Percentiles rank a stretch among this genome's conserved stretches.
These are phyloP conservation scores for Heloderma charlesbogerti DNA, from an alignment of 2,113 vertebrate genomes.

Conservation along the genomic window DNA sequence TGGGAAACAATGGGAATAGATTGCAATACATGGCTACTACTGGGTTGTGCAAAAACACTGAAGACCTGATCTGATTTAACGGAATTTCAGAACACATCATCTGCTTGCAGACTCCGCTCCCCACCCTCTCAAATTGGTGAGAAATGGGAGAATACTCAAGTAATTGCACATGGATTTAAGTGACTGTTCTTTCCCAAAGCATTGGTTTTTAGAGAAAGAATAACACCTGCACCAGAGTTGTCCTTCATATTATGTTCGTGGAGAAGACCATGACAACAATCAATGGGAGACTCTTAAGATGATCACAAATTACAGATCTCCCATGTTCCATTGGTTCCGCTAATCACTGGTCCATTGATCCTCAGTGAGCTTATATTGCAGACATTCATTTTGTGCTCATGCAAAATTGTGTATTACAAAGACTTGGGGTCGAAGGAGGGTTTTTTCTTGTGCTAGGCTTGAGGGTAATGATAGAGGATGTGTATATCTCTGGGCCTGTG, in stretches of 20 bases:
- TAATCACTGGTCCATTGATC: too few species aligned
- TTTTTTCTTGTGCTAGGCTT: too few species aligned
- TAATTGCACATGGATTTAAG: not conserved
- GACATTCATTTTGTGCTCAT: too few species aligned
- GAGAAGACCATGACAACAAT: not conserved
- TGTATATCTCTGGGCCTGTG: too few species aligned
- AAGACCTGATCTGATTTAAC: not conserved
- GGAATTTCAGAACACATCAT: not conserved
- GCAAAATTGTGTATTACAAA: too few species aligned
- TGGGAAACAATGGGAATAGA: not conserved
- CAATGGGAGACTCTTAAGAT: not conserved
- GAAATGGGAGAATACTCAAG: not conserved
- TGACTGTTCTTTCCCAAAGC: too few species aligned
- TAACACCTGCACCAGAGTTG: not conserved
- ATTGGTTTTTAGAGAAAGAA: not conserved
- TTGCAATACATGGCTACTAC: not conserved
- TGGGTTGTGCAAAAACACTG: not conserved
- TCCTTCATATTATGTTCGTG: not conserved
- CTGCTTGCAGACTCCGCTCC: not conserved
- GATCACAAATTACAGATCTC: not conserved
- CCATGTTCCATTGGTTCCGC: too few species aligned
- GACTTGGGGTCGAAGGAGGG: too few species aligned
- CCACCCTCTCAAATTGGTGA: not conserved
- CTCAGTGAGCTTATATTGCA: too few species aligned
- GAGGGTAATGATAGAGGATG: too few species aligned